Evolutionary conservation across 2,888 invertebrate genomes (phyloP), one percentile per base, ranked within the genome.

Genomic region (Yponomeuta malinellus): DNA sequence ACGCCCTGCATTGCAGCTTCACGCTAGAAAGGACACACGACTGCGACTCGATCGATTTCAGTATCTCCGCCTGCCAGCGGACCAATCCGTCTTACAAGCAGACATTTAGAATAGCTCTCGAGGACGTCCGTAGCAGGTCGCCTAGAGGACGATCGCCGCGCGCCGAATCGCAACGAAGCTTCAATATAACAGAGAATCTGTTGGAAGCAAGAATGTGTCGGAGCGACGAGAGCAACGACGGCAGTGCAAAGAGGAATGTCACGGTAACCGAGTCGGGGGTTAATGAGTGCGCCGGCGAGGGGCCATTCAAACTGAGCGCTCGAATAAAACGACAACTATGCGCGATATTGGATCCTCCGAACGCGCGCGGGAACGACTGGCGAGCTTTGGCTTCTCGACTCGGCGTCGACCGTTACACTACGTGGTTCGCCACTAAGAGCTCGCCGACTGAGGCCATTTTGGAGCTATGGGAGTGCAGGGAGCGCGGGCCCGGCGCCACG

Each of bases 361-460:
- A 97, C 79, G 95, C 96, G 15, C 94, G 97, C 77, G 98, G 98
- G 69, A 98, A 98, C 84, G 99, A 99, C 87, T 99, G 99, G 99
- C 94, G 99, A 76, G 96, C 98, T 93, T 91, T 99, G 76, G 98
- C 99, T n/a, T 95, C 97, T 82, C 95, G 96, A 81, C 94, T 99
- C 71, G 96, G 96, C 79, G 97, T 98, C 72, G 98, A 99, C 93
- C 95, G 98, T 83, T 98, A 98, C 86, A 98, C 98, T 75, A 98
- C 98, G 83, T 99, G 97, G 93, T 99, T 99, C 84, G 98, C 98
- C 73, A 98, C 98, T 33, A 98, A 99, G 90, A 95, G 97, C 73
- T 98, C 98, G 77, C 99, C 99, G 12, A 99, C 99, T 10, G 98
- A 98, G 85, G 97, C 97, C 86, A 98, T 99, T 79, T 93, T 99